These are phyloP conservation scores for Drosophila kepulauana DNA, from an alignment of 1,140 invertebrate genomes.

Conservation along the genomic window DNA sequence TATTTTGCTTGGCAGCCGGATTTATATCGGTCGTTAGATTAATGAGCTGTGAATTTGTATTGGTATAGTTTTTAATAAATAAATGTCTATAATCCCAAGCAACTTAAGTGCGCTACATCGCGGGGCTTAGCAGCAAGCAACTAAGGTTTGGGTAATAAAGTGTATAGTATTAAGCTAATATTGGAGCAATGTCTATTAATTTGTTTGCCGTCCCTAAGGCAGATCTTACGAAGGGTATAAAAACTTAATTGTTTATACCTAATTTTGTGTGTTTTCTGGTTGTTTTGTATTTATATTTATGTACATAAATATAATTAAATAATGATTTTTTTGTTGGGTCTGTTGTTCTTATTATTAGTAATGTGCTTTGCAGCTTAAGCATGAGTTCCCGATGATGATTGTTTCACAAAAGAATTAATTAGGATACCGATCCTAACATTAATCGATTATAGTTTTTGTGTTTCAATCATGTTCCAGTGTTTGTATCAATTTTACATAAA, in stretches of 20 bases:
- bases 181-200: not conserved
- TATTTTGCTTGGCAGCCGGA: constrained; percentile 78
- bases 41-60: constrained; percentile 81
- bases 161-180: constrained; percentile 8
- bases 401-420: constrained; percentile 61
- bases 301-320: not conserved
- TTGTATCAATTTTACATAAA: constrained; percentile 44
- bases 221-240: constrained; percentile 70
- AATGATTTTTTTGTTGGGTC: constrained; percentile 36
- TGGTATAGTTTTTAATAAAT: constrained; percentile 74
- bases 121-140: constrained; percentile 13
- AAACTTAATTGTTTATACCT: constrained; percentile 60
- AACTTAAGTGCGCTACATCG: constrained; percentile 56
- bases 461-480: constrained; percentile 8
- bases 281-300: constrained; percentile 22
- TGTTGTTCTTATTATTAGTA: constrained; percentile 47
- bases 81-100: constrained; percentile 64
- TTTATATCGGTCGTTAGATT: constrained; percentile 82
- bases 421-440: constrained; percentile 40
- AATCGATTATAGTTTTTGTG: constrained; percentile 6
- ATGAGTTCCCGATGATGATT: constrained; percentile 54
- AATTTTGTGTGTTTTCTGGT: constrained; percentile 8
- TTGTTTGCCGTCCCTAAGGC: constrained; percentile 28
- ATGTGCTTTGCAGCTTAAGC: constrained; percentile 75
- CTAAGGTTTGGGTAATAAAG: not conserved